Evolutionary conservation across 1,140 invertebrate genomes (phyloP), one percentile per base, ranked within the genome.

Genomic region (Neelides sp.): DNA sequence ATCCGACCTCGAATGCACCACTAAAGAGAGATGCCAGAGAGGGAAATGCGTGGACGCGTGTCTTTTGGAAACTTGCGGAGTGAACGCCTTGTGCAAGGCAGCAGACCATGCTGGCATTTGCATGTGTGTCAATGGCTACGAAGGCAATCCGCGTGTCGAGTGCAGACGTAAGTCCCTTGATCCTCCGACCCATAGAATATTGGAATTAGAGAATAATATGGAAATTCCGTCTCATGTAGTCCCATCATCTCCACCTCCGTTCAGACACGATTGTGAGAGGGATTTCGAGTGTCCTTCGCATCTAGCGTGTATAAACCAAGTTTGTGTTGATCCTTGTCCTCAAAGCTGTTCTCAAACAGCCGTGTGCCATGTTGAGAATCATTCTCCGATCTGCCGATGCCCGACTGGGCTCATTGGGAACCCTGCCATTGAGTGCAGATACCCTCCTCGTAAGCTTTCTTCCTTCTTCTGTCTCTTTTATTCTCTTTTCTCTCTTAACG

Each of bases 21-120:
- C 77, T 46, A 68, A 72, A 0, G 80, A 90, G 50, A 77, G 78
- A 52, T 91, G 87, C 63, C 66, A 78, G 1, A 68, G 75, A 32
- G 83, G 83, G 53, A 76, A 68, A n/a, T 91, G 87, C 61, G 66
- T 82, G 3, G 79, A 85, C 50, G 83, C 83, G 13, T 92, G 87
- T 62, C 73, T 74, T 35, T 69, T 80, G 12, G 77, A 83, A 47
- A 69, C 74, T 3, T 94, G 88, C 63, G 88, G 88, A 43, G 68
- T 48, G 7, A 57, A 57, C 62, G 86, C 89, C 4, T 74, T 85
- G 54, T 93, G 89, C 59, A 78, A 73, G 62, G 77, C 84, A 2
- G 64, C 73, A 5, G 75, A 78, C 55, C 86, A 92, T 63, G 75
- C 76, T 50, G 79, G 79, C 1, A 73, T 79, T 13, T 93, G 88